Base-by-base conservation (phyloP, 2,113 vertebrate genomes). In the Cryptomyrus ogoouensis region DNA sequence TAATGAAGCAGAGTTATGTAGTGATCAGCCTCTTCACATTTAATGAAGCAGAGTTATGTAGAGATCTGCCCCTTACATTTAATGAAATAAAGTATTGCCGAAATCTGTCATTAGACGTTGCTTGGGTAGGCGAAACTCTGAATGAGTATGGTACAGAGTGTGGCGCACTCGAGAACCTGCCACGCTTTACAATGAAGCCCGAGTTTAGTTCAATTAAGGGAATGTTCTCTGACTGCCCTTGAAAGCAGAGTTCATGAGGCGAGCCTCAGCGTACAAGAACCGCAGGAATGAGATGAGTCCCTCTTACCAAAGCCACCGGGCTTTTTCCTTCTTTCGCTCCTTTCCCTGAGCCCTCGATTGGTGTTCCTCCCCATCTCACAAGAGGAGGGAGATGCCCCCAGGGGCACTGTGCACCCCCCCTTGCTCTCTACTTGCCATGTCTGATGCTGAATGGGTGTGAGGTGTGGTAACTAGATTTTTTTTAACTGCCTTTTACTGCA, bases 181-280 rank as follows among this genome's bases (percentile, higher is more conserved):
- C 35, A 42, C 0, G 35, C 35, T 80, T 80, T 80, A 39, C 74
- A 80, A 80, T 80, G 35, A 42, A 80, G 13, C 35, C 74, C 6
- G 31, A 80, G n/a, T 42, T 42, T 42, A 19, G 74, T 80, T 80
- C 74, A 80, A 42, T 80, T 80, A 80, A 80, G 31, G 74, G 74
- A 80, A 42, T 80, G 74, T 80, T 80, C 74, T 80, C 74, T 80
- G 13, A 80, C 74, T 77, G 74, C 74, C 74, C 74, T 80, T 42
- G 74, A 80, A 80, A 80, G 74, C 6, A 19, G 31, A 80, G 74
- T 42, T 80, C 19, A 42, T 80, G 35, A 80, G 74, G 15, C 5
- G 15, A 42, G 35, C 35, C 74, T 80, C 15, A 1, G 4, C 0
- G 13, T 77, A 19, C 35, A 77, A 39, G 13, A 19, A 42, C 35